These are phyloP conservation scores for Centroberyx gerrardi DNA, from an alignment of 2,797 vertebrate species.

Conservation along the genomic window DNA sequence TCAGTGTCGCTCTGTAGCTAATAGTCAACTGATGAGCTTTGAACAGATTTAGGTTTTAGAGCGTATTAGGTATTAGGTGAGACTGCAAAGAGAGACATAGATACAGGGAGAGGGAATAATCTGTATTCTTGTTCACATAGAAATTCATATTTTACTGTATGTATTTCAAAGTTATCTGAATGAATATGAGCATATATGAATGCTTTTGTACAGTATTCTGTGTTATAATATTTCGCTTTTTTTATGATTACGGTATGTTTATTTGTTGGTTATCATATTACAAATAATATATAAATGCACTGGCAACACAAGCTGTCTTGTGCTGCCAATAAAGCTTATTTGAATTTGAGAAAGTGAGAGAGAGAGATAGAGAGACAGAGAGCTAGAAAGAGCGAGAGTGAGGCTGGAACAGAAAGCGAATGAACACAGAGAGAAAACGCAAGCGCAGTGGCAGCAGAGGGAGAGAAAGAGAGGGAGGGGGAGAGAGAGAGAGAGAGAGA, in stretches of 20 bases:
- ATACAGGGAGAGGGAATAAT: neutral
- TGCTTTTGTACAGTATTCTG: no score
- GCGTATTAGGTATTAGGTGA: conserved; percentile 50
- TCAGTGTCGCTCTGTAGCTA: conserved; percentile 48
- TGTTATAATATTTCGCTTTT: no score
- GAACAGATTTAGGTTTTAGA: conserved; percentile 75
- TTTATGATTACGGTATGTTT: no score
- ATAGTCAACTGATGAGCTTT: conserved; percentile 75
- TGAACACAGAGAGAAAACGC: conserved; percentile 33
- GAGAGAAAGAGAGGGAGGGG: neutral
- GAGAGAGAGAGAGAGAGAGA: conserved; percentile 44
- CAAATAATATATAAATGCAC: no score
- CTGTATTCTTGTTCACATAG: no score
- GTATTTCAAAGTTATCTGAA: no score
- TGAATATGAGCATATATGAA: no score
- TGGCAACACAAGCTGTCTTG: neutral
- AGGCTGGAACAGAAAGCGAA: conserved; percentile 4
- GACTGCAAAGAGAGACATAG: conserved; percentile 10
- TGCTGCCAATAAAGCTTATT: neutral
- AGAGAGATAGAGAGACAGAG: neutral
- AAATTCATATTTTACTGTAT: no score
- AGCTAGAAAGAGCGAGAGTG: neutral
- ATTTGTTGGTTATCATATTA: no score
- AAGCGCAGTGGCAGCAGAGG: conserved; percentile 42
- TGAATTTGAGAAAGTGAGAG: neutral